These are phyloP conservation scores for Epinephelus lanceolatus DNA, from an alignment of 2,113 vertebrate genomes.

Conservation along the genomic window DNA sequence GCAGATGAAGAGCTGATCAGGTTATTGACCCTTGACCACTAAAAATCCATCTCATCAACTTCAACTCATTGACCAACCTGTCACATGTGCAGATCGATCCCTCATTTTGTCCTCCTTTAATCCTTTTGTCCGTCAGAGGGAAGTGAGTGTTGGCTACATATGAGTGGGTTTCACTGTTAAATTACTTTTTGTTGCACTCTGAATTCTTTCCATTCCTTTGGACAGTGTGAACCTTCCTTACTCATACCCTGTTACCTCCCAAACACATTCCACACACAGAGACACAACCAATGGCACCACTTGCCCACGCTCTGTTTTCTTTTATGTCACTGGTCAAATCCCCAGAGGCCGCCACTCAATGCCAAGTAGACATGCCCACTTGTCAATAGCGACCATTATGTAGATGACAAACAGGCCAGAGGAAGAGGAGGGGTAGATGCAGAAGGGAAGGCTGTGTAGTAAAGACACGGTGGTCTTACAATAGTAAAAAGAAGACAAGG, in stretches of 20 bases:
- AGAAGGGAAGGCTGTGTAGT: not conserved
- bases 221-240: conserved; percentile 9
- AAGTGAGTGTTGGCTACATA: not conserved
- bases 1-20: conserved; percentile 11
- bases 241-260: conserved; percentile 21
- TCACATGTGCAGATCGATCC: conserved; percentile 1
- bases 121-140: not conserved
- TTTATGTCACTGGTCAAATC: conserved; percentile 26
- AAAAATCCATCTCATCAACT: conserved; percentile 23
- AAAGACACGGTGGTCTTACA: not conserved
- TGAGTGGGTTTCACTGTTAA: not conserved
- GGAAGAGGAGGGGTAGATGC: conserved; percentile 10
- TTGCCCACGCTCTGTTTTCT: conserved; percentile 16
- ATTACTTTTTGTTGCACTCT: not conserved
- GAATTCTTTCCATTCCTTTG: conserved; percentile 7
- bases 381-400: conserved; percentile 57
- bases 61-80: conserved; percentile 35
- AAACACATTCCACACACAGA: conserved; percentile 18
- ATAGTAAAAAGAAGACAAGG: not conserved
- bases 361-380: conserved; percentile 59
- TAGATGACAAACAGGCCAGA: conserved; percentile 32
- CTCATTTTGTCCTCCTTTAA: conserved; percentile 13
- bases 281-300: conserved; percentile 14
- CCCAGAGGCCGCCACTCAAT: conserved; percentile 54
- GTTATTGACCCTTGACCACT: conserved; percentile 43